Evolutionary conservation across 2,888 invertebrate genomes (phyloP), one percentile per base, ranked within the genome.

Genomic region (Spilosoma lubricipeda): DNA sequence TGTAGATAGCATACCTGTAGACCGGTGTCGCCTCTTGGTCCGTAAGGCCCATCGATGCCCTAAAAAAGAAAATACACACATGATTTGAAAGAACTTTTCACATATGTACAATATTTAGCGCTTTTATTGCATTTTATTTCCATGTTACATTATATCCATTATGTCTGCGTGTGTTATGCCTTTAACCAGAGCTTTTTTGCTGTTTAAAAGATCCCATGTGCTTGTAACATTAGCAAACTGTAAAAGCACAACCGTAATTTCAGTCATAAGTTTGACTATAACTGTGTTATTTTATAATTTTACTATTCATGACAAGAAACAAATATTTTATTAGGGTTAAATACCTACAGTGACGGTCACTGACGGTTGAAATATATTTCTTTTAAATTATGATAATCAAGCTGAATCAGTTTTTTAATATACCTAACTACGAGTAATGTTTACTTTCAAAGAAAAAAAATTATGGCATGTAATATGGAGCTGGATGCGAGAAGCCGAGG

Each of bases 11-110:
- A 45, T 90, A 95, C 95, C 92, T 94, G 92, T 30, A 85, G 87
- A 59, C 95, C 95, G 71, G 86, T 82, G 76, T 87, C 88, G 85
- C 95, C 95, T 84, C 90, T 88, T 52, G 85, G 88, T 75, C 95
- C 95, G 72, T 93, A 93, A 36, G 89, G 90, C 72, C 95, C 95
- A 48, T 92, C 91, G 33, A 85, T 67, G 52, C 95, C 95, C 95
- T 95, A 86, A 81, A 30, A 93, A 92, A 76, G 78, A 80, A 75
- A 52, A n/a, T 18, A 33, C 33, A 8, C 33, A 52, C 20, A 52
- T 23, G 8, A 20, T 52, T 52, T 20, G 23, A 8, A 52, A 48
- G 20, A 48, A 48, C 18, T 20, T 48, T 23, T 8, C 52, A 52
- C 23, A 52, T 23, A 8, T 23, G 7, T 23, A 20, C 52, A 52